Conservation (phyloP, 2,797 vertebrate species). For the Lindbergichthys nudifrons region DNA sequence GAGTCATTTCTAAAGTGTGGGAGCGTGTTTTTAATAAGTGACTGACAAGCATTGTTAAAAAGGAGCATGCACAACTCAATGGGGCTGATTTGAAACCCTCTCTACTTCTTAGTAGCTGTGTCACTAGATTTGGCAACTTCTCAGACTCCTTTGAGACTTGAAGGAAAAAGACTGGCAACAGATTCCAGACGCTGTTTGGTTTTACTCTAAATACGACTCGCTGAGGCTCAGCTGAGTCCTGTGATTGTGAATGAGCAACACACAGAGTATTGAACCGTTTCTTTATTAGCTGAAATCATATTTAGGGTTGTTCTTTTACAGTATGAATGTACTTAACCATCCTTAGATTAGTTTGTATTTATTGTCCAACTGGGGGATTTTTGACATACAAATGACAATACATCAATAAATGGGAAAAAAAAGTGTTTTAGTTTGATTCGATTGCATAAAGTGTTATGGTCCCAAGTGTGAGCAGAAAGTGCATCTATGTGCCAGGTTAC, state of each 20-base stretch:
- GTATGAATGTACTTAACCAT: not conserved
- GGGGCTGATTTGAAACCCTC: not conserved
- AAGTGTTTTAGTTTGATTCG: too few species aligned
- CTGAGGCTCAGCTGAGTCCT: constrained; percentile 21
- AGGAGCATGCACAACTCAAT: not conserved
- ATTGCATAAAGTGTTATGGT: too few species aligned
- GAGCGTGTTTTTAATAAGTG: not conserved
- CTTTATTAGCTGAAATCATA: not conserved
- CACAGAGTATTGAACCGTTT: not conserved
- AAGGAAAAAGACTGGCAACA: not conserved
- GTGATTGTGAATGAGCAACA: constrained; percentile 1
- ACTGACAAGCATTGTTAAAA: constrained; percentile 4
- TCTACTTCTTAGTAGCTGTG: not conserved
- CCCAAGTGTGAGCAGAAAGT: too few species aligned
- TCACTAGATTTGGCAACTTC: constrained; percentile 2
- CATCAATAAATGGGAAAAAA: too few species aligned
- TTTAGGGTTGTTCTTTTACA: not conserved
- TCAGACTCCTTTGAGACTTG: not conserved
- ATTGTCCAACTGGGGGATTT: too few species aligned
- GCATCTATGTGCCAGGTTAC: too few species aligned
- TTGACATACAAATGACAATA: too few species aligned
- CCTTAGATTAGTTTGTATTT: too few species aligned
- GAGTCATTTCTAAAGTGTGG: constrained; percentile 13
- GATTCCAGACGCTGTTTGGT: not conserved
- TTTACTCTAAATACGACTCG: not conserved